phyloP scores from a whole-genome alignment of 2,797 vertebrate species.

The Selene dorsalis region DNA sequence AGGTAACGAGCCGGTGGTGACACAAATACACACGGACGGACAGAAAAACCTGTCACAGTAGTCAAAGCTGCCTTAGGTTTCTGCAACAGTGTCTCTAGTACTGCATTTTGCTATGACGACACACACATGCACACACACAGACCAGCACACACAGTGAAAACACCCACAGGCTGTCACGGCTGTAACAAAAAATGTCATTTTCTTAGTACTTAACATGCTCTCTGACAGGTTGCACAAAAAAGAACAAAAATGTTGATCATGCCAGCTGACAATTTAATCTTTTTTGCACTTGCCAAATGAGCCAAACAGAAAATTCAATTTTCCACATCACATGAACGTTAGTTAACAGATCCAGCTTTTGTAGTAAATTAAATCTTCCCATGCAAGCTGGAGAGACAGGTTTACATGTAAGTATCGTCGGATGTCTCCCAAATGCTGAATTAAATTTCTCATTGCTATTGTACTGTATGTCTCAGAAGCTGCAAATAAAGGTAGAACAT shows the following conservation, averaged over 20 bases:
- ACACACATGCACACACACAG: neutral
- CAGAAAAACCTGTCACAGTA: too few species aligned
- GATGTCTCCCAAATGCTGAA: neutral
- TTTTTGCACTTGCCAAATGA: conserved; percentile 10
- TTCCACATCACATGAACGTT: neutral
- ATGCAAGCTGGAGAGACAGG: neutral
- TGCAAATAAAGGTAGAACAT: neutral
- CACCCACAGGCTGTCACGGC: neutral
- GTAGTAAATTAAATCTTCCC: neutral
- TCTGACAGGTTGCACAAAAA: conserved; percentile 1
- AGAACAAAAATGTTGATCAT: neutral
- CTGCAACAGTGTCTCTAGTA: neutral
- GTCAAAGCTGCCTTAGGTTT: neutral
- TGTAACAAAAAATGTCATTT: neutral
- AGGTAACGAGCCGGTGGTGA: neutral
- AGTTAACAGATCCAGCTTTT: neutral
- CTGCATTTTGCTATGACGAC: neutral
- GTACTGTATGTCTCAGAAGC: neutral
- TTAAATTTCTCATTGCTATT: neutral
- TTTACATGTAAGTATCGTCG: neutral
- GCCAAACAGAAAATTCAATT: neutral
- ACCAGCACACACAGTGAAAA: neutral
- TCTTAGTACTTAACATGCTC: neutral
- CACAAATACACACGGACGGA: too few species aligned
- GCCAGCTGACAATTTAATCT: neutral